Conservation (phyloP, 2,888 invertebrate species). For the Dryocosmus kuriphilus region DNA sequence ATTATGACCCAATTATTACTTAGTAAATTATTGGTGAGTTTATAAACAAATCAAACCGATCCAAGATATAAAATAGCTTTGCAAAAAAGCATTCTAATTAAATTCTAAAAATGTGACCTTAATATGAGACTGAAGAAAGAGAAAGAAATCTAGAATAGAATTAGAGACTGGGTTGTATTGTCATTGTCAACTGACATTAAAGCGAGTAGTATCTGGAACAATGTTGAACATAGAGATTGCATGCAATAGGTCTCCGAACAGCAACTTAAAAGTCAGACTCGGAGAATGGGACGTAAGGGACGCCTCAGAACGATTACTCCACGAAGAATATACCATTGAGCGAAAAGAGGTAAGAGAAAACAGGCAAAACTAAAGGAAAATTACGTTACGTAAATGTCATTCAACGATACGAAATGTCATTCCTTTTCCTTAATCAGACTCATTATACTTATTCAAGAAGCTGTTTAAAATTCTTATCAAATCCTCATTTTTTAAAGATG, state of each 20-base stretch:
- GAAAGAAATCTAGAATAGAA: neutral
- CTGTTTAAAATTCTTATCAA: neutral
- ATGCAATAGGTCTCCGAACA: conserved; percentile 87
- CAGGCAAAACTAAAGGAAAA: conserved; percentile 25
- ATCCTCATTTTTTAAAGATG: neutral
- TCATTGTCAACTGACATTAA: conserved; percentile 4
- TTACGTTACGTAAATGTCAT: conserved; percentile 26
- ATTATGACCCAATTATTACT: no score
- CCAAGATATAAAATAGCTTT: neutral
- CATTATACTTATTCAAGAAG: neutral
- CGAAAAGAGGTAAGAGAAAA: conserved; percentile 85
- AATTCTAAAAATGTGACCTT: neutral
- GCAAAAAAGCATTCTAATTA: neutral
- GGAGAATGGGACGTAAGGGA: conserved; percentile 96
- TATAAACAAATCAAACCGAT: neutral
- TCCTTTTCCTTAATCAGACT: conserved; percentile 18
- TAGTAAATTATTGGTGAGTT: neutral
- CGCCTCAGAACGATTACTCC: conserved; percentile 88
- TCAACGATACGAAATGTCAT: conserved; percentile 7
- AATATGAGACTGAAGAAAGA: neutral
- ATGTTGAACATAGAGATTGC: conserved; percentile 53
- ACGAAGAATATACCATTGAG: conserved; percentile 93
- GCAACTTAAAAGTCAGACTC: conserved; percentile 91
- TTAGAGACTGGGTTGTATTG: neutral
- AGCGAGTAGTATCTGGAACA: conserved; percentile 42